Evolutionary conservation across 1,140 invertebrate species (phyloP), one percentile per base, ranked within the genome.

Genomic region (Sarcophaga peregrina): DNA sequence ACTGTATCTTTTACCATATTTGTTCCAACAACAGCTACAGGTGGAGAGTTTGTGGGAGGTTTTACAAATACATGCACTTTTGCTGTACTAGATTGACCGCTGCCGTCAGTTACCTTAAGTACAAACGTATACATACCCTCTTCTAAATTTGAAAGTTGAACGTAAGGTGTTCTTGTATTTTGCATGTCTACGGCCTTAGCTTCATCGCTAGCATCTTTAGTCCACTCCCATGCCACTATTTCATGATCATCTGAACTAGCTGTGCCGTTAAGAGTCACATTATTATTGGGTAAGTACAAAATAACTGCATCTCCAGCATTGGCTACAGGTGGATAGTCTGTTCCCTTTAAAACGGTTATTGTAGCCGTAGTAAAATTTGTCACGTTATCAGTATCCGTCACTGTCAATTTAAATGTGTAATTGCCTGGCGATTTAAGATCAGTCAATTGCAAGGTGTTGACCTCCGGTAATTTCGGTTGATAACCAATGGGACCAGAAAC

Each of bases 121-220:
- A 96, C 95, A 92, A 98, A 98, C 8, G 96, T 98, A 87, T 98
- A 99, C 91, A 98, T 95, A 81, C 97, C 97, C 87, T 97, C 96
- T 88, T 98, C 96, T 82, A 98, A 91, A 90, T 98, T 96, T 4
- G 96, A 97, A 6, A 98, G 91, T 90, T 92, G 88, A 2, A 87
- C 86, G 87, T 96, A 97, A 1, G 97, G 96, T 0, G 96, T 97
- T 85, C 96, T 93, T 0, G 97, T 97, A 84, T 97, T 96, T 92
- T 97, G 96, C 96, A 98, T 98, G 88, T 98, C 97, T 15, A 97
- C 97, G 10, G 96, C 96, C 91, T 97, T 96, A 47, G 87, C 87
- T 82, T 96, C 94, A 88, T 97, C 96, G 62, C 95, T 95, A 0
- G 95, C 93, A 82, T 95, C 95, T 89, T 98, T 97, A 0, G 95